These are phyloP conservation scores for Epistrophe grossulariae DNA, from an alignment of 2,888 invertebrate genomes.

Conservation along the genomic window DNA sequence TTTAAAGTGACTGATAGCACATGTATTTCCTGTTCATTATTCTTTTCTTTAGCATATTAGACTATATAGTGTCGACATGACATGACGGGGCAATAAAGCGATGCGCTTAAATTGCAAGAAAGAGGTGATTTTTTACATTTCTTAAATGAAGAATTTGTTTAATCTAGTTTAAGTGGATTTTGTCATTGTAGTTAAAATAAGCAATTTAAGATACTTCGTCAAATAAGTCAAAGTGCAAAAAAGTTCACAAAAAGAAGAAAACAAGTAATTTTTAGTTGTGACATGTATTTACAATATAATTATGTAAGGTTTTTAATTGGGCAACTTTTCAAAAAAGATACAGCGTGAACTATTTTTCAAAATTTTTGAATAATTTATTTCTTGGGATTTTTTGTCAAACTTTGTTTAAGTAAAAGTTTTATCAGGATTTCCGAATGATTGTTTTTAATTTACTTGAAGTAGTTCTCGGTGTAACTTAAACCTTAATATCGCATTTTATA, in stretches of 20 bases:
- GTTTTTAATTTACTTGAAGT: too few relatives aligned
- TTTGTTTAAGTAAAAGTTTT: too few relatives aligned
- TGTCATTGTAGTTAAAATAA: not conserved
- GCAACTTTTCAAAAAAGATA: too few relatives aligned
- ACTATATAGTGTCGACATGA: not conserved
- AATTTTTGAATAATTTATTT: too few relatives aligned
- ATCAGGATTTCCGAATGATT: too few relatives aligned
- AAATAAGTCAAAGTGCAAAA: not conserved
- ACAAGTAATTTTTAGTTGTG: too few relatives aligned
- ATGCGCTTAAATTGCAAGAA: constrained; percentile 1
- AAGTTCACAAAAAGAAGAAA: not conserved
- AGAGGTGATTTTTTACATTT: not conserved
- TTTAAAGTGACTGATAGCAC: constrained; percentile 48
- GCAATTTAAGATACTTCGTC: not conserved
- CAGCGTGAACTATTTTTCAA: too few relatives aligned
- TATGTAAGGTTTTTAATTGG: too few relatives aligned
- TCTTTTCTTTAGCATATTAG: constrained; percentile 2
- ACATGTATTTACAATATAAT: too few relatives aligned
- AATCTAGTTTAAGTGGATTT: constrained; percentile 2
- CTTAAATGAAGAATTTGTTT: not conserved
- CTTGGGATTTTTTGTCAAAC: too few relatives aligned
- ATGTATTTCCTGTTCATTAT: constrained; percentile 63
- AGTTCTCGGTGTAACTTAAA: too few relatives aligned
- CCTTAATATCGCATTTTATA: too few relatives aligned
- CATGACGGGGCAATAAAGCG: not conserved